Evolutionary conservation across 2,113 vertebrate genomes (phyloP).

Genomic region (Numenius arquata): DNA sequence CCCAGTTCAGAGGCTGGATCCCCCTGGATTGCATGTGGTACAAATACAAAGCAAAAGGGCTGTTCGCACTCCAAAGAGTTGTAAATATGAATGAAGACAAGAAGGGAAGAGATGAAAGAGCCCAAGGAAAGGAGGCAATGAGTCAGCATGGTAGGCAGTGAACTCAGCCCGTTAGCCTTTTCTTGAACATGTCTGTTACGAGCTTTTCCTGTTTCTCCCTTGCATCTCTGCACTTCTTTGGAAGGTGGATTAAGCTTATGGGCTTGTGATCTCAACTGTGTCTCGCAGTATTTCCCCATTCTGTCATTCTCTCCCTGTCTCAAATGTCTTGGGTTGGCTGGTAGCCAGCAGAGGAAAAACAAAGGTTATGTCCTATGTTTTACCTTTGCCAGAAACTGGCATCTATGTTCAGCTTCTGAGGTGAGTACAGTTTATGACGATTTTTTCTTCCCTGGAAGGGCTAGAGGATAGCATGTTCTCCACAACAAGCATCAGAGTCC

Average conservation of each 20-base stretch:
- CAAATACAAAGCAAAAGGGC: neutral
- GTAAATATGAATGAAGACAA: neutral
- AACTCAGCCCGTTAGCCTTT: neutral
- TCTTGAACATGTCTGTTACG: neutral
- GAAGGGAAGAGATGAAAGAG: neutral
- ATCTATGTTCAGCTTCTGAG: neutral
- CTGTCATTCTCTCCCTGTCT: neutral
- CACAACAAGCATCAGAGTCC: neutral
- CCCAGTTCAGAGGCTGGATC: neutral
- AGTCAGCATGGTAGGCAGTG: neutral
- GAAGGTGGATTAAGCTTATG: neutral
- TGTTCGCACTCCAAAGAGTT: neutral
- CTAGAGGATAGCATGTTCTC: neutral
- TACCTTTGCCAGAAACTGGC: neutral
- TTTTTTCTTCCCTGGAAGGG: neutral
- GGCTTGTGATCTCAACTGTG: neutral
- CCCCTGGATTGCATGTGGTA: rapidly evolving
- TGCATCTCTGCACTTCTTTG: neutral
- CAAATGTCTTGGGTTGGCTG: neutral
- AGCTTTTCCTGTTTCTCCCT: neutral
- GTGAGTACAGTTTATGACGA: neutral
- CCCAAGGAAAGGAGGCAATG: neutral
- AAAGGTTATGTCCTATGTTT: neutral
- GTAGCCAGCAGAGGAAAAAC: neutral
- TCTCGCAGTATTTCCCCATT: neutral